A percentile compares a stretch with the other conserved stretches of the same genome.
These are phyloP conservation scores for Globia sparganii DNA, from an alignment of 2,888 invertebrate genomes.

Conservation along the genomic window DNA sequence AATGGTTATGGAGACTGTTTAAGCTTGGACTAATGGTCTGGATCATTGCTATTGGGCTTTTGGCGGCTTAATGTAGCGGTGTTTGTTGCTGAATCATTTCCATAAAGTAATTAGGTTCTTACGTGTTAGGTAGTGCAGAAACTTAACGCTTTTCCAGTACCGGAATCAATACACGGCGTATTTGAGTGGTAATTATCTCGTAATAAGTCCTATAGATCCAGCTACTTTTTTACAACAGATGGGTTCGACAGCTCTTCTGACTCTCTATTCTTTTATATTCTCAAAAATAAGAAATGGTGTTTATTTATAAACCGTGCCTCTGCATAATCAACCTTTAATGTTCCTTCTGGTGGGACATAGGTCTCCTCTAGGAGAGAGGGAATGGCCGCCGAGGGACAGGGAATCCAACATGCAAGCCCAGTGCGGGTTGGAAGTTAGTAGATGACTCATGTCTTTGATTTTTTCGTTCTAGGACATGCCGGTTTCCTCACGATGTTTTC, in stretches of 20 bases:
- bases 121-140: background rate
- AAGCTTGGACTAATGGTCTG: slow-evolving; percentile 18
- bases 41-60: slow-evolving; percentile 26
- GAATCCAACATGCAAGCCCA: too few relatives aligned
- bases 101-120: background rate
- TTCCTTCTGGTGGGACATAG: too few relatives aligned
- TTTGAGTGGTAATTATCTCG: background rate
- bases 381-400: too few relatives aligned
- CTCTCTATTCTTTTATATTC: background rate
- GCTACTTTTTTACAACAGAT: background rate
- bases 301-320: background rate
- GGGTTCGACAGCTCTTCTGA: background rate
- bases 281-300: background rate
- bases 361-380: too few relatives aligned
- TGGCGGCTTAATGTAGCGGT: slow-evolving; percentile 5
- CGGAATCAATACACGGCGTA: background rate
- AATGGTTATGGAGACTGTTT: slow-evolving; percentile 46
- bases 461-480: too few relatives aligned
- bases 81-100: background rate
- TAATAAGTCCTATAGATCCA: background rate
- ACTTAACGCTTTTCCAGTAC: background rate
- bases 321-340: too few relatives aligned
- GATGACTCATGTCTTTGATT: too few relatives aligned
- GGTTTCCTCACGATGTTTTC: too few relatives aligned
- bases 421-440: too few relatives aligned